Base-by-base conservation (phyloP, 1,140 invertebrate species). In the Amyelois transitella region DNA sequence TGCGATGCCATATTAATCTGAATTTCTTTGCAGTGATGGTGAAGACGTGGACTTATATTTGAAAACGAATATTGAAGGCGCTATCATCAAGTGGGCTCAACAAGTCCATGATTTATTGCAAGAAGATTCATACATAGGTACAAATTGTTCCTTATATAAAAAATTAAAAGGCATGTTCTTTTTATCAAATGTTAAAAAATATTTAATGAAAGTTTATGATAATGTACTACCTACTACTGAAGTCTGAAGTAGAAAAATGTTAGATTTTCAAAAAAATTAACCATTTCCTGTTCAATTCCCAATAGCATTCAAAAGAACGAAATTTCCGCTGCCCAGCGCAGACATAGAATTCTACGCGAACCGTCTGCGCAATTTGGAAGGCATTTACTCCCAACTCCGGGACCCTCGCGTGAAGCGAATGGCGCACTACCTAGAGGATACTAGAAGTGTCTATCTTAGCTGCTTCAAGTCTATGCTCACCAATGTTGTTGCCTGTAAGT, bases 1-100 rank as follows among this genome's bases (percentile, higher is more conserved):
- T 28, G 7, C 12, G 7, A 10, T 28, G 25, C 2, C 7, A 8
- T 10, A 28, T 4, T 28, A 10, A 1, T 10, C 7, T 4, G 7
- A 28, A 28, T 28, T 28, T 28, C 6, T 24, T 68, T 77, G 43
- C 61, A 90, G 90, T 28, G 75, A 89, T 18, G 89, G 89, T 1
- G 89, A 90, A 65, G 75, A 85, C 1, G 77, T 92, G 4, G 92
- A 95, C 76, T 85, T 93, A 54, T 83, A 90, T 57, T 75, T 96
- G 44, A 93, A 95, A 67, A 92, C 91, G 1, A 91, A 94, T 43
- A 93, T 96, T 51, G 95, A 97, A 84, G 91, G 91, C 20, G 91
- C 94, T n/a, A 89, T 96, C 1, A 95, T 95, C 61, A 95, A 95
- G 75, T 97, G 96, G 96, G 90, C 92, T 0, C 90, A 91, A 55